A percentile compares a stretch with the other conserved stretches of the same genome.
Conservation (phyloP, 2,797 vertebrate species). For the Falco biarmicus region DNA sequence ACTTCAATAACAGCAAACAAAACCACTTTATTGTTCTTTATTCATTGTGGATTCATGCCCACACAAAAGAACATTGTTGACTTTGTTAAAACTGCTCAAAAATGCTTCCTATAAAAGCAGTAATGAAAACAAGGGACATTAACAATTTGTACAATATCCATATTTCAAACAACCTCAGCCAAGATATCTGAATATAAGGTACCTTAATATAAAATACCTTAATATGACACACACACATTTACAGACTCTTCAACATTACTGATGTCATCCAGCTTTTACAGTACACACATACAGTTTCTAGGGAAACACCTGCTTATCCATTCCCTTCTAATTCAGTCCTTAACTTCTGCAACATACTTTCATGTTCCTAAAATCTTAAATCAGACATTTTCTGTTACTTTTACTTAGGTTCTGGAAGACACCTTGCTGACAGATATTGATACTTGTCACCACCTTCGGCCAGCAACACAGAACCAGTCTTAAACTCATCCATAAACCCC, state of each 20-base stretch:
- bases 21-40: conserved; percentile 45
- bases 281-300: neutral
- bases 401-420: neutral
- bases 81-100: conserved; percentile 19
- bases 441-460: neutral
- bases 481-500: neutral
- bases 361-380: neutral
- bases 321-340: neutral
- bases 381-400: neutral
- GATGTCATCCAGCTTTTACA: conserved; percentile 8
- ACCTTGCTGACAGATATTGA: neutral
- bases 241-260: neutral
- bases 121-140: neutral
- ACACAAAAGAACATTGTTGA: conserved; percentile 40
- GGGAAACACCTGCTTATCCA: conserved; percentile 8
- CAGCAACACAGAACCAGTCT: neutral
- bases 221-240: neutral
- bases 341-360: neutral
- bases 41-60: conserved; percentile 50
- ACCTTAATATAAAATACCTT: neutral
- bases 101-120: neutral
- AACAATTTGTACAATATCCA: neutral
- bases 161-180: neutral
- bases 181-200: neutral
- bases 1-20: conserved; percentile 49